Percentiles rank a stretch among this genome's conserved stretches.
phyloP scores from a whole-genome alignment of 2,113 vertebrate genomes.

The Entosphenus tridentatus region DNA sequence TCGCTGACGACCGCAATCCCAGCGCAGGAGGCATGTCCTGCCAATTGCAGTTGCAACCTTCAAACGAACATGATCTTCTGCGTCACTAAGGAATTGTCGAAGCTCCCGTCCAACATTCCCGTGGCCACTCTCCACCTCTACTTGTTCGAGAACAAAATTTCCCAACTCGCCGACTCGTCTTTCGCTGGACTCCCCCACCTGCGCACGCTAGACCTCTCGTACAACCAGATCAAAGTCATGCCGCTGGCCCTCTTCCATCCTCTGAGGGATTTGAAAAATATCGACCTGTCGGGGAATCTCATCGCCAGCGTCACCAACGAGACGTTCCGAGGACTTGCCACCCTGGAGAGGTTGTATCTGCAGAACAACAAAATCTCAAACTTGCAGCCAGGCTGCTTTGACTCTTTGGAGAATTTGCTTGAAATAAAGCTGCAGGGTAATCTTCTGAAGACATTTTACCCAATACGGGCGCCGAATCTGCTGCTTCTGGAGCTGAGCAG shows the following conservation, averaged over 20 bases:
- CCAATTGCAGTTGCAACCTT: constrained; percentile 27
- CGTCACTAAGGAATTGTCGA: constrained; percentile 16
- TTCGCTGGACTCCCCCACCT: constrained; percentile 35
- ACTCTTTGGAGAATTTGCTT: constrained; percentile 40
- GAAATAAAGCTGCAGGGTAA: constrained; percentile 82
- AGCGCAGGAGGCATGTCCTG: constrained; percentile 18
- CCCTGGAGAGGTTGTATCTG: constrained; percentile 72
- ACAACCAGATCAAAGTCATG: constrained; percentile 55
- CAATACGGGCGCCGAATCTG: constrained; percentile 40
- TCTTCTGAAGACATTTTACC: constrained; percentile 33
- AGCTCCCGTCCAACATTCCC: constrained; percentile 33
- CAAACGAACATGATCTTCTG: constrained; percentile 27
- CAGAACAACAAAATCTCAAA: constrained; percentile 46
- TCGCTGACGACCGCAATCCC: background rate
- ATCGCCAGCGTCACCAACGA: constrained; percentile 52
- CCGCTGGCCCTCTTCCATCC: constrained; percentile 46
- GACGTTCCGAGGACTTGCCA: constrained; percentile 46
- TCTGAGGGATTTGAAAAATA: constrained; percentile 44
- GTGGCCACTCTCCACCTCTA: constrained; percentile 35
- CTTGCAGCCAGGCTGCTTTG: constrained; percentile 52
- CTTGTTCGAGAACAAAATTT: constrained; percentile 58
- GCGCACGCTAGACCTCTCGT: constrained; percentile 69
- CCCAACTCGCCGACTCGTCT: constrained; percentile 27
- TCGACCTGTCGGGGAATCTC: constrained; percentile 72
- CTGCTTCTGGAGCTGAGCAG: constrained; percentile 66